Percentiles rank a stretch among this genome's conserved stretches.
phyloP scores from a whole-genome alignment of 2,797 vertebrate genomes.

The Parotocinclus haroldoi region DNA sequence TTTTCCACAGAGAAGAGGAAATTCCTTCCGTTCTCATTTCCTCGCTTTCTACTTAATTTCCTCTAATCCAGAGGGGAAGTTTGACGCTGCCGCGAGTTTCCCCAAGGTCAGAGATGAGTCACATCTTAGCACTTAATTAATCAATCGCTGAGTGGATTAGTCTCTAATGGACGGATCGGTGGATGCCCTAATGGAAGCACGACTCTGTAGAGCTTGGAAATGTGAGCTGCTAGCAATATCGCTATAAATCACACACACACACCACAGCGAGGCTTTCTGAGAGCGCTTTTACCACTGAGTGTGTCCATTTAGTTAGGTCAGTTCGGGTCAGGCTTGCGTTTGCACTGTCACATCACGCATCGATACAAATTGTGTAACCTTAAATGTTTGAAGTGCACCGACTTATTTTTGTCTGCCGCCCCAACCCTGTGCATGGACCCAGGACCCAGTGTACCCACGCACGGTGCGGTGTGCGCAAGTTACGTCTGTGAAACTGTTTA shows the following conservation, averaged over 20 bases:
- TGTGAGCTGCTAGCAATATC: too few species aligned
- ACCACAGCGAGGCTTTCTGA: too few species aligned
- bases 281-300: too few species aligned
- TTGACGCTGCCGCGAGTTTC: background rate
- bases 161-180: constrained; percentile 17
- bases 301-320: too few species aligned
- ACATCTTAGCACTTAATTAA: constrained; percentile 14
- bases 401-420: background rate
- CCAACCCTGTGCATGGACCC: background rate
- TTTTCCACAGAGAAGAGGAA: background rate
- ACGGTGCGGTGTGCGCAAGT: background rate
- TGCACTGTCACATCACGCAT: too few species aligned
- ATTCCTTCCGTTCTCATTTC: background rate
- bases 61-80: background rate
- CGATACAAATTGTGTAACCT: too few species aligned
- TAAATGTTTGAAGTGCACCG: too few species aligned
- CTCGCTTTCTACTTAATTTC: background rate
- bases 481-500: constrained; percentile 19
- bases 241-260: too few species aligned
- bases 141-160: constrained; percentile 32
- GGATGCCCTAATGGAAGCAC: background rate
- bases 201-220: too few species aligned
- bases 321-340: too few species aligned
- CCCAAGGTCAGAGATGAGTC: constrained; percentile 18
- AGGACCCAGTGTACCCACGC: constrained; percentile 27